A percentile compares a stretch with the other conserved stretches of the same genome.
Conservation (phyloP, 2,888 invertebrate species). For the Sylvicola cinctus region DNA sequence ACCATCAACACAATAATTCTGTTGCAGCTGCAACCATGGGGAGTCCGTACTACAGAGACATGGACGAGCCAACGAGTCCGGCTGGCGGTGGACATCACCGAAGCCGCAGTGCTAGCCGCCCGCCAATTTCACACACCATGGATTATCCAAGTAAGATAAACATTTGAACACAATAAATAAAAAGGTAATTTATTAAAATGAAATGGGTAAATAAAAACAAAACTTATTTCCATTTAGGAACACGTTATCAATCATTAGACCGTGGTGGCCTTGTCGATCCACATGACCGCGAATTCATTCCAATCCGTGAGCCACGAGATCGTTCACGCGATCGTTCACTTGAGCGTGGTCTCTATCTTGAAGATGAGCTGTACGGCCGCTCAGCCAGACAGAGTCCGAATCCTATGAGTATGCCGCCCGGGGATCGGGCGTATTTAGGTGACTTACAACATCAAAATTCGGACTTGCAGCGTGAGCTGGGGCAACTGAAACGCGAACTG, state of each 20-base stretch:
- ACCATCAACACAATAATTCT: conserved; percentile 28
- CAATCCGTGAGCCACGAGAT: conserved; percentile 55
- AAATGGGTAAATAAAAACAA: not conserved
- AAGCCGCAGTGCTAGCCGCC: conserved; percentile 61
- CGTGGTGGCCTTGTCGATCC: conserved; percentile 47
- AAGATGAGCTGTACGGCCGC: conserved; percentile 45
- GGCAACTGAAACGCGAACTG: conserved; percentile 78
- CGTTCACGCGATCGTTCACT: conserved; percentile 43
- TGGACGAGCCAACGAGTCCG: conserved; percentile 70
- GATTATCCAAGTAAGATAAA: conserved; percentile 32
- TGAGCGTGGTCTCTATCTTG: conserved; percentile 46
- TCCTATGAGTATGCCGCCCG: conserved; percentile 30
- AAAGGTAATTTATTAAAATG: not conserved
- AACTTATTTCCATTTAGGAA: conserved; percentile 12
- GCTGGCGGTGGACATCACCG: conserved; percentile 67
- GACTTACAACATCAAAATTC: conserved; percentile 87
- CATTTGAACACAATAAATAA: too few relatives aligned
- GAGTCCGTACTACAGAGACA: conserved; percentile 52
- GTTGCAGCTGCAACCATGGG: conserved; percentile 29
- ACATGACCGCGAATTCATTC: conserved; percentile 72
- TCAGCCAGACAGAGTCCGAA: conserved; percentile 52
- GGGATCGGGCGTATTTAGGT: conserved; percentile 47
- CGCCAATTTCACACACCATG: conserved; percentile 35
- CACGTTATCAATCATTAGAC: conserved; percentile 49
- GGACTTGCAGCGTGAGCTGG: conserved; percentile 82